Base-by-base conservation (phyloP, 1,140 invertebrate genomes). In the Polypedilum vanderplanki region DNA sequence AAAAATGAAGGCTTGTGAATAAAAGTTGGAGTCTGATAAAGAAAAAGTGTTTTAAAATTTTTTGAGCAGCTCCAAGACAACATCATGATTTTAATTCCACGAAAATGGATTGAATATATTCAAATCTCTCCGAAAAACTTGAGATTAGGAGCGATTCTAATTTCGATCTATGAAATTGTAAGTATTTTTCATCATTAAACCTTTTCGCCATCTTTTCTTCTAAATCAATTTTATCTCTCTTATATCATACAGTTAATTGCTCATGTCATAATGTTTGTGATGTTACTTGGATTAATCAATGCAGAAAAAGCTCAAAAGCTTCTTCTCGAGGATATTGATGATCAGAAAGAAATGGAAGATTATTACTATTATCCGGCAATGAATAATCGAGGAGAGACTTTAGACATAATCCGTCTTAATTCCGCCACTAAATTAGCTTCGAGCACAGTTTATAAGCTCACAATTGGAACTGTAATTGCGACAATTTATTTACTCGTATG, bases 111-210 rank as follows among this genome's bases (percentile, higher is more conserved):
- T 12, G 65, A 70, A 7, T 0, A 17, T n/a, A 20, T 70, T 5
- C 65, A 70, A 70, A 70, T 81, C 57, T 77, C 80, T 3, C 81
- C 81, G 20, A 80, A 77, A 41, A 81, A 82, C 65, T 76, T 82
- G 24, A 78, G 81, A 15, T 78, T 81, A 40, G 81, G 81, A 1
- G 81, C 81, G 0, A 73, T 82, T 24, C 73, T 82, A 8, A 81
- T 79, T 20, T 80, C 79, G 75, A 81, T 82, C 70, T 82, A 81
- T 74, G 80, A 82, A 74, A 57, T 82, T 79, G 81, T 82, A 75
- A 82, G 81, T 80, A 12, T 40, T 70, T 20, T 64, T 33, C 1
- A 33, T 33, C 1, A 33, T 33, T 75, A 8, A 22, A 10, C 22
- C 15, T 18, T 33, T 20, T 40, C 73, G 70, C 33, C 22, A 40